These are phyloP conservation scores for Pardosa pseudoannulata DNA, from an alignment of 2,888 invertebrate species.

Conservation along the genomic window DNA sequence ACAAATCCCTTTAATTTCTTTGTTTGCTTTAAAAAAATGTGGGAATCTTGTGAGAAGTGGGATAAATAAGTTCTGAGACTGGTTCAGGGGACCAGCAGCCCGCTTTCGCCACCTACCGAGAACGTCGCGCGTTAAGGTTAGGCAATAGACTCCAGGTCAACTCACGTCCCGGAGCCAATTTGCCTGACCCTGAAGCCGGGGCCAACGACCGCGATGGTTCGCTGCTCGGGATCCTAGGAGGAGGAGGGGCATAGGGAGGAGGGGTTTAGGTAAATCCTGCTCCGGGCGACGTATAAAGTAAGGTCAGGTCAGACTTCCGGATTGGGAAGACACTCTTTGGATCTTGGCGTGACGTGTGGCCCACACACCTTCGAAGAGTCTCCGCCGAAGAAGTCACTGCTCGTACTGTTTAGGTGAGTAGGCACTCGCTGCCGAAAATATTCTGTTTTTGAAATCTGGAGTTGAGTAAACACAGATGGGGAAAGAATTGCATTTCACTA, in stretches of 20 bases:
- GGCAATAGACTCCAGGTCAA: slow-evolving; percentile 51
- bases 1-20: not conserved
- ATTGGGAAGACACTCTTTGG: slow-evolving; percentile 44
- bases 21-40: not conserved
- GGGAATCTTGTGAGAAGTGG: slow-evolving; percentile 21
- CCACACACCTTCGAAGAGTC: slow-evolving; percentile 55
- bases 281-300: slow-evolving; percentile 61
- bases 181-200: slow-evolving; percentile 47
- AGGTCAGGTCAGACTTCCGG: slow-evolving; percentile 72
- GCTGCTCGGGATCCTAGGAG: slow-evolving; percentile 24
- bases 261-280: slow-evolving; percentile 44
- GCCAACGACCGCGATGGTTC: slow-evolving; percentile 69
- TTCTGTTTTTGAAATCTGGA: too few relatives aligned
- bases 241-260: slow-evolving; percentile 14
- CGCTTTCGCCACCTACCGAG: not conserved
- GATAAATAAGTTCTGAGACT: slow-evolving; percentile 25
- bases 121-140: slow-evolving; percentile 46
- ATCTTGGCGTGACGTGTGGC: slow-evolving; percentile 39
- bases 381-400: slow-evolving; percentile 20
- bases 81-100: not conserved
- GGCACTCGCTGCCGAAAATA: too few relatives aligned
- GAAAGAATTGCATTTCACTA: too few relatives aligned
- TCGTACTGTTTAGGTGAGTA: slow-evolving; percentile 59
- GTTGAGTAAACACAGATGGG: too few relatives aligned
- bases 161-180: slow-evolving; percentile 41